A percentile compares a stretch with the other conserved stretches of the same genome.
These are phyloP conservation scores for Grapholita molesta DNA, from an alignment of 1,140 invertebrate genomes.

Conservation along the genomic window DNA sequence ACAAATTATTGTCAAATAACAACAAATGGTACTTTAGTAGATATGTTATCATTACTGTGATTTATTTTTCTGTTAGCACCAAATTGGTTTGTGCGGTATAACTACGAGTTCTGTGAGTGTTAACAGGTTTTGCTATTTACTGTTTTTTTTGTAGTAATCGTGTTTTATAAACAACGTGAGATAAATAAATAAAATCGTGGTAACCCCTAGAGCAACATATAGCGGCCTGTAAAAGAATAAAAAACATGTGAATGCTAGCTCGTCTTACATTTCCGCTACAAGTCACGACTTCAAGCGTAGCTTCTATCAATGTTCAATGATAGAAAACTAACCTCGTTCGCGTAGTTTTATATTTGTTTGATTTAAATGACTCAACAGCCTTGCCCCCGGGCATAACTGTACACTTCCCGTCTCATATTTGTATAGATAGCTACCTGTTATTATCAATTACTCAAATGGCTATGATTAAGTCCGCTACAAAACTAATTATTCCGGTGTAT, in stretches of 20 bases:
- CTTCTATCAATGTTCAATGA: neutral
- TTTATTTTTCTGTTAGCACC: neutral
- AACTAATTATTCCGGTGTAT: neutral
- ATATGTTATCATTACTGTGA: neutral
- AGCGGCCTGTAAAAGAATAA: neutral
- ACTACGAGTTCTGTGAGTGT: no score
- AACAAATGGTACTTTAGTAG: neutral
- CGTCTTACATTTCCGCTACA: conserved; percentile 1
- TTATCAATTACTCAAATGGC: neutral
- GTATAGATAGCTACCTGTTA: conserved; percentile 3
- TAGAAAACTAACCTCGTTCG: neutral
- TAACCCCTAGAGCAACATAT: neutral
- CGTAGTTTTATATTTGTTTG: neutral
- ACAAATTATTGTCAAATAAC: neutral
- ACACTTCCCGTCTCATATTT: conserved; percentile 3
- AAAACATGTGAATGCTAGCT: neutral
- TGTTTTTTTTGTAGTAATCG: neutral
- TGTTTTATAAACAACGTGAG: no score
- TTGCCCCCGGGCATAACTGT: neutral
- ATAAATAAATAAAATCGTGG: neutral
- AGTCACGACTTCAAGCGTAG: neutral
- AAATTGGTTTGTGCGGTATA: neutral
- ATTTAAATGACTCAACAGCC: neutral
- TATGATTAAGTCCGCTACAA: neutral
- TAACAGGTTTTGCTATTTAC: neutral